Conservation (phyloP, 2,888 invertebrate genomes). For the Tipula unca region DNA sequence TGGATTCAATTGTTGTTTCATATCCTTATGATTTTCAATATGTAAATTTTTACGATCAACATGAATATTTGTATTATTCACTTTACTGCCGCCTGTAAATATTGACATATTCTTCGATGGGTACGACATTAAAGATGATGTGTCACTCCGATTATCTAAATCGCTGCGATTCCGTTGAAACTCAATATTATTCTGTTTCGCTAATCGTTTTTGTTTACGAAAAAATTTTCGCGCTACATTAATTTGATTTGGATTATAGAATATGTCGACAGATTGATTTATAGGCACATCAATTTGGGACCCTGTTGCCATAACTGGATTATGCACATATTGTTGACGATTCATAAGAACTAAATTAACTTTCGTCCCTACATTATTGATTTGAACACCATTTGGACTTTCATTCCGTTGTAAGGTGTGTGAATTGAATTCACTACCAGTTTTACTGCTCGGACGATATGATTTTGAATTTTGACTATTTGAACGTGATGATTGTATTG, state of each 20-base stretch:
- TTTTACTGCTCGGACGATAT: conserved; percentile 54
- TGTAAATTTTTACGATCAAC: conserved; percentile 45
- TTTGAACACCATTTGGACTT: conserved; percentile 30
- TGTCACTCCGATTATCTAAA: conserved; percentile 46
- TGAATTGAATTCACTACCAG: conserved; percentile 45
- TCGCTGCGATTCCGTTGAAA: conserved; percentile 43
- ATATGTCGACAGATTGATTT: conserved; percentile 60
- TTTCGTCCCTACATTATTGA: conserved; percentile 46
- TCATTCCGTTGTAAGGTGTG: conserved; percentile 27
- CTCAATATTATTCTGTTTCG: conserved; percentile 65
- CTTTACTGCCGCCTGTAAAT: conserved; percentile 63
- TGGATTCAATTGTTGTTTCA: conserved; percentile 47
- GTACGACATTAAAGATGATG: conserved; percentile 42
- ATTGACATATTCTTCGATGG: conserved; percentile 49
- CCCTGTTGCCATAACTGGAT: conserved; percentile 46
- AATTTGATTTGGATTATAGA: conserved; percentile 90
- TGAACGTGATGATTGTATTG: conserved; percentile 48
- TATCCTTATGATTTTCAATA: conserved; percentile 20
- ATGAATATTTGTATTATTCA: conserved; percentile 73
- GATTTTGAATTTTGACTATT: conserved; percentile 58
- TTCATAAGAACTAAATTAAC: conserved; percentile 56
- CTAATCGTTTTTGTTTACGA: conserved; percentile 69
- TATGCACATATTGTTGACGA: conserved; percentile 62
- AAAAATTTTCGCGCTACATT: conserved; percentile 90
- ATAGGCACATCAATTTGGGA: conserved; percentile 29